Evolutionary conservation across 2,888 invertebrate genomes (phyloP), one percentile per base, ranked within the genome.

Genomic region (Andrena minutula): DNA sequence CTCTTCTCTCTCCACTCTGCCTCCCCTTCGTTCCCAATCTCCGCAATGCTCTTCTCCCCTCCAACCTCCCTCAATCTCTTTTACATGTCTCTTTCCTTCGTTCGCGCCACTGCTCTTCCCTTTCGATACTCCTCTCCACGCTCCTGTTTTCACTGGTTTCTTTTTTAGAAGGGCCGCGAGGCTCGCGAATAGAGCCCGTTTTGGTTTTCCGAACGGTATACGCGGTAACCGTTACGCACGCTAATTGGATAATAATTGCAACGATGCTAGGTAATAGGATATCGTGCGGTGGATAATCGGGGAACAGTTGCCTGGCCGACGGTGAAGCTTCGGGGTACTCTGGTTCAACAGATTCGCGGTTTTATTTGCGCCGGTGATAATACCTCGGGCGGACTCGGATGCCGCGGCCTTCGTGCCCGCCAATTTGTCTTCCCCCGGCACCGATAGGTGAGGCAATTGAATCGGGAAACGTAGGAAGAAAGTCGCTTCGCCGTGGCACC

Each of bases 161-260:
- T 32, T 20, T 35, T 20, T 30, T 30, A 12, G 23, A 30, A 26
- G 23, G 35, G 32, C 30, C 47, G 2, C 20, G 7, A 32, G 23
- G 16, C n/a, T 16, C 8, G 26, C n/a, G 2, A 28, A 16, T n/a
- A 8, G 12, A 10, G 41, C 23, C 49, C 28, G 49, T 78, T 84
- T 84, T 69, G 84, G 32, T 76, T 75, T 82, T 73, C 49, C 61
- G 7, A 82, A 82, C 76, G 68, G 73, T 78, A 66, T 30, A 79
- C 66, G 16, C 35, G 56, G 51, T 64, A 58, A 79, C 82, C 79
- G 85, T 79, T 79, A 72, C 71, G 61, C 76, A 49, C 74, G 63
- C 76, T 82, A 74, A 85, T 85, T 76, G 82, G 83, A 82, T 35
- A 79, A 74, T 81, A 81, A 81, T 81, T 69, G 73, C 69, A 16